Conservation (phyloP, 2,888 invertebrate species). For the Lumbricus terrestris region DNA sequence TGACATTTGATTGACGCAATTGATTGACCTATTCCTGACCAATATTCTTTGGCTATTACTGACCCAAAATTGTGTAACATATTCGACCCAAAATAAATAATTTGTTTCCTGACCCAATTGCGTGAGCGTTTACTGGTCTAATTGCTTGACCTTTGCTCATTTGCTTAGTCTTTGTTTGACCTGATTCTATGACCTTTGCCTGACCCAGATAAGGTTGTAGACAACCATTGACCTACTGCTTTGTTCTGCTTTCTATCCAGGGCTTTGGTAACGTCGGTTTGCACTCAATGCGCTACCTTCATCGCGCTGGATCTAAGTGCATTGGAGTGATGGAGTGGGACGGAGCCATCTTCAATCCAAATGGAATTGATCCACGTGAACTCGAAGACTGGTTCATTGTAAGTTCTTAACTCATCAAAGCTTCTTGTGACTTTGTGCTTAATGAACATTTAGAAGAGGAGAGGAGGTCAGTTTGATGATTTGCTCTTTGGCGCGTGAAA, state of each 20-base stretch:
- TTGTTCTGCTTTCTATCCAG: slow-evolving; percentile 56
- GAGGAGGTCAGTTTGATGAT: not conserved
- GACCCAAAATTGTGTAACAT: too few species aligned
- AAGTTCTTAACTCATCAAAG: slow-evolving; percentile 13
- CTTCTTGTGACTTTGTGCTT: not conserved
- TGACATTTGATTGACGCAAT: not conserved
- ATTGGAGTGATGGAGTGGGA: slow-evolving; percentile 89
- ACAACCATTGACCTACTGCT: not conserved
- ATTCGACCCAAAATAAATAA: too few species aligned
- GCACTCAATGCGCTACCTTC: slow-evolving; percentile 89
- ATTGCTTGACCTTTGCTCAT: not conserved
- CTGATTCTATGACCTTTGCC: not conserved
- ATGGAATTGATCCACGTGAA: slow-evolving; percentile 86
- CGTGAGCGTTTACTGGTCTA: not conserved
- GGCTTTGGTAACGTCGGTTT: slow-evolving; percentile 98
- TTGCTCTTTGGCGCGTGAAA: not conserved
- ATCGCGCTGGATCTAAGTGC: slow-evolving; percentile 82
- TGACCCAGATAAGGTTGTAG: not conserved
- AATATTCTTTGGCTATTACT: not conserved
- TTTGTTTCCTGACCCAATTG: not conserved
- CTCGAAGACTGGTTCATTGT: slow-evolving; percentile 61
- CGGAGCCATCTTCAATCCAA: slow-evolving; percentile 79
- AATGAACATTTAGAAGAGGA: too few species aligned
- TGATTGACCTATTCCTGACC: not conserved
- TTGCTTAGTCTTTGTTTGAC: not conserved